Percentiles rank a stretch among this genome's conserved stretches.
Conservation (phyloP, 2,113 vertebrate species). For the Burhinus bistriatus region DNA sequence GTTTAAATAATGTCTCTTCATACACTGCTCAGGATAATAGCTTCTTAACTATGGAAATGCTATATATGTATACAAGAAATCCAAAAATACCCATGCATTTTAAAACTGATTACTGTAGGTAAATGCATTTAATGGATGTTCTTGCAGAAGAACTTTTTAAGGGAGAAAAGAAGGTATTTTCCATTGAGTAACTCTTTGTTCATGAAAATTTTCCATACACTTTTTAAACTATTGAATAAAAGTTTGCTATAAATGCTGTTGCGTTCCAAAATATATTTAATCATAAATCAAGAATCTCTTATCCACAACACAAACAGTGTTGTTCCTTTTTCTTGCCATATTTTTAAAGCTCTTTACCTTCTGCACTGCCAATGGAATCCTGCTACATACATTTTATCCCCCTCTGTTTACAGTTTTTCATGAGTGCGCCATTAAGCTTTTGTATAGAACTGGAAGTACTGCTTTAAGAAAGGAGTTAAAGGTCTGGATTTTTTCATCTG, state of each 20-base stretch:
- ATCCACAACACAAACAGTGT: background rate
- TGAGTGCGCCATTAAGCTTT: background rate
- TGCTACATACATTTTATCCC: background rate
- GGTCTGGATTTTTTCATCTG: background rate
- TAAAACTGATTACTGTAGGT: conserved; percentile 23
- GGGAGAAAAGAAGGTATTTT: conserved; percentile 10
- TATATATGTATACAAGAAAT: conserved; percentile 12
- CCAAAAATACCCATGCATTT: background rate
- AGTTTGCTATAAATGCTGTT: conserved; percentile 62
- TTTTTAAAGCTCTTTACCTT: background rate
- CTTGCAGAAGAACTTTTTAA: conserved; percentile 21
- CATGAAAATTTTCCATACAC: conserved; percentile 30
- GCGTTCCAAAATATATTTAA: conserved; percentile 48
- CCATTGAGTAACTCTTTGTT: conserved; percentile 33
- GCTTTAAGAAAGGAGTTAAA: background rate
- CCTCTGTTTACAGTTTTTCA: background rate
- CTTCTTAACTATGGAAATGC: conserved; percentile 18
- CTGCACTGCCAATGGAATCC: background rate
- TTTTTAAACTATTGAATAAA: conserved; percentile 69
- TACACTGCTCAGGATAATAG: conserved; percentile 53
- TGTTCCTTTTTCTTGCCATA: background rate
- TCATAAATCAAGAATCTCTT: background rate
- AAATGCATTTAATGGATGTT: conserved; percentile 24
- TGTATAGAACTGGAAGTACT: background rate
- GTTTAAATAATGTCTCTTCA: conserved; percentile 29